A percentile compares a stretch with the other conserved stretches of the same genome.
These are phyloP conservation scores for Drosophila subobscura DNA, from an alignment of 1,140 invertebrate genomes.

Conservation along the genomic window DNA sequence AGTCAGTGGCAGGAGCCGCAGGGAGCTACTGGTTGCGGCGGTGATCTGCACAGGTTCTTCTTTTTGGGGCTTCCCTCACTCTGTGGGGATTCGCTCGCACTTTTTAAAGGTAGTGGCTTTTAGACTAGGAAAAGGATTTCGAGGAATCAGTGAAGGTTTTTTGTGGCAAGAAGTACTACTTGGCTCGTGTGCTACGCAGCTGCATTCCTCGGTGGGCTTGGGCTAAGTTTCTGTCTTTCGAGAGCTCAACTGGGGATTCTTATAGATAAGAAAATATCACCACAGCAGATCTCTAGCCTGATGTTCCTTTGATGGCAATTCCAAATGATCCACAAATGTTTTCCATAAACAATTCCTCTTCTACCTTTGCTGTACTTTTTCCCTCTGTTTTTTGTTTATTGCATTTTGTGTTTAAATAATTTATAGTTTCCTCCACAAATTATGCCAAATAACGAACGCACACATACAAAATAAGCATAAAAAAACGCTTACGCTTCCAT, in stretches of 20 bases:
- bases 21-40: constrained; percentile 6
- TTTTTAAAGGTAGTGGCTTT: too few relatives aligned
- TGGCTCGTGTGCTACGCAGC: too few relatives aligned
- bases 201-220: too few relatives aligned
- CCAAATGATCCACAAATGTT: neutral
- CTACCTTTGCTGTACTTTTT: neutral
- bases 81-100: constrained; percentile 8
- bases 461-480: constrained; percentile 12
- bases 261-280: too few relatives aligned
- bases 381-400: constrained; percentile 26
- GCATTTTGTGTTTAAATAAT: constrained; percentile 25
- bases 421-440: constrained; percentile 48
- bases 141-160: too few relatives aligned
- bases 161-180: too few relatives aligned
- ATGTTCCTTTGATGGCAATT: too few relatives aligned
- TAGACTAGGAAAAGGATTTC: too few relatives aligned
- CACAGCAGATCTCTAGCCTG: too few relatives aligned
- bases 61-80: neutral
- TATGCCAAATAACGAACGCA: neutral
- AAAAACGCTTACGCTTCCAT: constrained; percentile 6
- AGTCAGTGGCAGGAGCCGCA: neutral
- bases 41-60: neutral
- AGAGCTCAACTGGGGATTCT: too few relatives aligned
- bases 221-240: too few relatives aligned
- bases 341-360: neutral